These are phyloP conservation scores for Coreoperca whiteheadi DNA, from an alignment of 2,113 vertebrate species.

Conservation along the genomic window DNA sequence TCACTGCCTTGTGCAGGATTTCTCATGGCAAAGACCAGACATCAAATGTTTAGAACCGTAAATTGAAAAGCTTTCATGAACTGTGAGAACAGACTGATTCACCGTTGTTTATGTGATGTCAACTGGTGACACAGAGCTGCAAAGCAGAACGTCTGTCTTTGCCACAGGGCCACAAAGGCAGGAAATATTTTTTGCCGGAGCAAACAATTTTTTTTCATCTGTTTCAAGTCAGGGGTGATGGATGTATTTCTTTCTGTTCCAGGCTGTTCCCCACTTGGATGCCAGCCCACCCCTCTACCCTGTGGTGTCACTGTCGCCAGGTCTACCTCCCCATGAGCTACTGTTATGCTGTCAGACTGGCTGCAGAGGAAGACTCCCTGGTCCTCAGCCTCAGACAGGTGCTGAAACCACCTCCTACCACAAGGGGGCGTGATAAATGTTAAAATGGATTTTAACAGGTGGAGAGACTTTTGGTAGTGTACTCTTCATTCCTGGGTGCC, in stretches of 20 bases:
- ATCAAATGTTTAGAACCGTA: neutral
- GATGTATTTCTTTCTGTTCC: neutral
- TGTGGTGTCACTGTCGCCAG: constrained; percentile 99
- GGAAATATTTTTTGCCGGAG: neutral
- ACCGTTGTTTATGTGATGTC: neutral
- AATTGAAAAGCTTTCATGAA: neutral
- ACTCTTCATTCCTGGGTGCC: neutral
- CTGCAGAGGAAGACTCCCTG: constrained; percentile 87
- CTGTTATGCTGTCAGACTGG: constrained; percentile 90
- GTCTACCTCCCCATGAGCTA: constrained; percentile 98
- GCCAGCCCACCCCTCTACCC: constrained; percentile 91
- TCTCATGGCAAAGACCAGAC: neutral
- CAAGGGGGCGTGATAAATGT: constrained; percentile 41
- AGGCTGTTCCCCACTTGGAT: constrained; percentile 94
- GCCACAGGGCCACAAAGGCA: neutral
- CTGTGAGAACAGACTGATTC: neutral
- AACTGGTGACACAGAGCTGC: neutral
- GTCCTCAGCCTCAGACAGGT: constrained; percentile 93
- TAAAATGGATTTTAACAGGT: neutral
- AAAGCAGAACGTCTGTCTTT: neutral
- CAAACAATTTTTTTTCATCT: neutral
- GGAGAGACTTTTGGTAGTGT: neutral
- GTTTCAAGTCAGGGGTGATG: neutral
- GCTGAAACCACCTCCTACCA: constrained; percentile 12
- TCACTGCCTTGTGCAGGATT: neutral